phyloP scores from a whole-genome alignment of 2,113 vertebrate species.

The Thamnophis sirtalis region DNA sequence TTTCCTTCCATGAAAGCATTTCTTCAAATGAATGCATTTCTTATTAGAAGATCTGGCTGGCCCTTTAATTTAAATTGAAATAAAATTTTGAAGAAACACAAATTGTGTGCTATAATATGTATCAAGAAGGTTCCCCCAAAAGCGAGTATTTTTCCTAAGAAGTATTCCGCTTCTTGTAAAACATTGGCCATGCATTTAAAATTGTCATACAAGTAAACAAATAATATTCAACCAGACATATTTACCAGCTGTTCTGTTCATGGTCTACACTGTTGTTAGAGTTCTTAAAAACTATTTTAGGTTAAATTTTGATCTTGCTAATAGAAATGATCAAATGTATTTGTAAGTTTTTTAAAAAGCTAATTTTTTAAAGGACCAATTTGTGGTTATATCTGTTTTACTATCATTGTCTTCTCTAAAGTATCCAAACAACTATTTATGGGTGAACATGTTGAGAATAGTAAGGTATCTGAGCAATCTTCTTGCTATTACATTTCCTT shows the following conservation, averaged over 20 bases:
- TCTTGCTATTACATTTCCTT: not conserved
- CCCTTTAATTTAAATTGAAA: constrained; percentile 82
- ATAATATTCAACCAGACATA: not conserved
- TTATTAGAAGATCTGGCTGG: constrained; percentile 80
- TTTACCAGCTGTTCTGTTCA: not conserved
- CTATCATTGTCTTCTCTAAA: not conserved
- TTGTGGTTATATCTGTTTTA: not conserved
- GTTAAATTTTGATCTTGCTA: not conserved
- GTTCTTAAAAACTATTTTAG: not conserved
- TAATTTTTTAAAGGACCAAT: not conserved
- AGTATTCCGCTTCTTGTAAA: constrained; percentile 4
- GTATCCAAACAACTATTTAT: not conserved
- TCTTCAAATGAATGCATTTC: constrained; percentile 70
- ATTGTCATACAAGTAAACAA: not conserved
- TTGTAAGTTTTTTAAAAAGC: not conserved
- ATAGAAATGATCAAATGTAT: not conserved
- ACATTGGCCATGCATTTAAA: not conserved
- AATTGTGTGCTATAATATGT: constrained; percentile 41
- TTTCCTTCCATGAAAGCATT: constrained; percentile 60
- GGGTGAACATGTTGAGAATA: not conserved
- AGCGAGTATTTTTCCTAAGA: not conserved
- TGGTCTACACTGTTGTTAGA: not conserved
- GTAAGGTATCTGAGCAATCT: not conserved
- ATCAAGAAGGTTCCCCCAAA: not conserved
- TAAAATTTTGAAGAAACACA: constrained; percentile 85